Evolutionary conservation across 37 sponge, comb jelly and placozoan species (phyloP).

Genomic region (Diacarnus erythraeanus): DNA sequence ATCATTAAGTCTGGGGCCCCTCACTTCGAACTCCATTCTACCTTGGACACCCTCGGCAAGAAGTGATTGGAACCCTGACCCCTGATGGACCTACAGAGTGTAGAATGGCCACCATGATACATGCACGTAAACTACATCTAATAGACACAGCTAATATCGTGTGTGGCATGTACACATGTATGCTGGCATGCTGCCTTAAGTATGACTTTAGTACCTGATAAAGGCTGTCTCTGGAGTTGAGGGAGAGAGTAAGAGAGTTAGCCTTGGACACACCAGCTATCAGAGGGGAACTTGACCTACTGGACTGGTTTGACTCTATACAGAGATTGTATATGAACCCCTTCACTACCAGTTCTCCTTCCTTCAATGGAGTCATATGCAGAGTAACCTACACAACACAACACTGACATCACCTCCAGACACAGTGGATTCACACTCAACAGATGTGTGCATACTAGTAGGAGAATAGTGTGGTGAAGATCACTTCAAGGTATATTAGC

Average conservation of each 20-base stretch:
- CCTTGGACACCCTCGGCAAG: constrained; percentile 61
- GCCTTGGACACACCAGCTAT: neutral
- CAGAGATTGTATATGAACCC: constrained; percentile 69
- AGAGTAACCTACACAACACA: constrained; percentile 42
- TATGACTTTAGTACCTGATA: neutral
- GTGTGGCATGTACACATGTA: neutral
- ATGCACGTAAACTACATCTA: neutral
- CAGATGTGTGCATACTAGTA: no score
- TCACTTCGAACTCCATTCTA: constrained; percentile 24
- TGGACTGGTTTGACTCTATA: neutral
- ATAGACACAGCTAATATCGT: neutral
- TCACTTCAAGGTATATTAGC: no score
- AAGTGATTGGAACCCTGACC: constrained; percentile 1
- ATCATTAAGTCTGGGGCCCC: constrained; percentile 61
- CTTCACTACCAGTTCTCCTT: constrained; percentile 45
- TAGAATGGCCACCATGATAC: neutral
- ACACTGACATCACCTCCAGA: no score
- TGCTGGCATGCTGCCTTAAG: neutral
- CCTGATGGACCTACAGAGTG: constrained; percentile 4
- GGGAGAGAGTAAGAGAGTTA: constrained; percentile 27
- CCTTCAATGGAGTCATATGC: constrained; percentile 48
- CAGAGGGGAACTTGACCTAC: constrained; percentile 3
- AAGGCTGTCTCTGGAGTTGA: constrained; percentile 29
- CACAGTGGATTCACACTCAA: no score
- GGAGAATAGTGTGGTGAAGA: no score